Evolutionary conservation across 2,888 invertebrate genomes (phyloP), one percentile per base, ranked within the genome.

Genomic region (Hirudinaria manillensis): DNA sequence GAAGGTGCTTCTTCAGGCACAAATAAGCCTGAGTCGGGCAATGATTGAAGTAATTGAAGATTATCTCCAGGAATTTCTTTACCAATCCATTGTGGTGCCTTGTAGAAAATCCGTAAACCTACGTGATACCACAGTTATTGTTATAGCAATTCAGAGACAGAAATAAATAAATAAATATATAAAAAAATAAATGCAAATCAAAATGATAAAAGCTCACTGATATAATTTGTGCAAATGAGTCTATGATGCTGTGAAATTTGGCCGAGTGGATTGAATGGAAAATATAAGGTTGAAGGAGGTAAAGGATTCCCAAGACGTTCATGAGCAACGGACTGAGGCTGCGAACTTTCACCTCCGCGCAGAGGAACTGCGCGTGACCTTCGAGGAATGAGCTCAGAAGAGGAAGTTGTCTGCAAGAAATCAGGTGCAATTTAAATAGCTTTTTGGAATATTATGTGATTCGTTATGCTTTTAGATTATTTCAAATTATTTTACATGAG

Each of bases 231-330:
- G 90, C 86, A 88, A 91, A 88, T 83, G 89, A 88, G 86, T 90
- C 84, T 84, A 90, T 82, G 83, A 91, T 85, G 83, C 88, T 83
- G 86, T 91, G 87, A 80, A 91, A 79, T 76, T 88, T 85, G 79
- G 85, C 78, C 16, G 34, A 16, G 80, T 89, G 87, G 76, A 88
- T 88, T 68, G 87, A 86, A 32, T 82, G 88, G 82, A 93, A 93
- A 13, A 94, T 88, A 78, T 90, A 89, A 0, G 91, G 91, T 81
- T 92, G 91, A 61, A 95, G 87, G 70, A 95, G 87, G 83, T 95
- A 94, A 78, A 95, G 83, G 27, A 94, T 87, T 2, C 93, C 91
- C 79, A 95, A 88, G 76, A 93, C 89, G 86, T 93, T 91, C 32
- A 89, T 88, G 81, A 92, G 93, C 21, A 92, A 88, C 80, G 89